Base-by-base conservation (phyloP, 2,113 vertebrate genomes). In the Zosterops lateralis region DNA sequence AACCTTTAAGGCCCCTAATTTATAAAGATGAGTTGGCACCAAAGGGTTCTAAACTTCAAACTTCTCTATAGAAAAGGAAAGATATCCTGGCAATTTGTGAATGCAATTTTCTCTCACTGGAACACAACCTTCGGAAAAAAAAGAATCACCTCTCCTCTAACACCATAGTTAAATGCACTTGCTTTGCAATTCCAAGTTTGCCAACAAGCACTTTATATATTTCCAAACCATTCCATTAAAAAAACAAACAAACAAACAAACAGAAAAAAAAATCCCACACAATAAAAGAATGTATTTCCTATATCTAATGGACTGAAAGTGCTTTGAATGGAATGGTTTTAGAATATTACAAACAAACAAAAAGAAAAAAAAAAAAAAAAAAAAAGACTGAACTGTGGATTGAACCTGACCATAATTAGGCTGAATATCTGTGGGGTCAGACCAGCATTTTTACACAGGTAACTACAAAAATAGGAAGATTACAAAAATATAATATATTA, bases 261-360 rank as follows among this genome's bases (percentile, higher is more conserved):
- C 31, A 50, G 14, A 80, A 65, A 19, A 58, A 71, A 90, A 91
- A 95, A 87, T 94, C 89, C 85, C 92, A 91, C 90, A 92, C 93
- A 97, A 94, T 64, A 90, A 86, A 97, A 97, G 95, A 97, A 96
- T 84, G 91, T 84, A 96, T 93, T 90, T 94, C 97, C 95, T 96
- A 97, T 90, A 95, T 97, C 97, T 97, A 96, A 97, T 97, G 97
- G 98, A 98, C 98, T 97, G 97, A 99, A 99, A 99, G 99, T 99
- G 99, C 98, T 98, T 98, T 98, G 98, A 98, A 98, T 98, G 98
- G 98, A 99, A 99, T 98, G 98, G 98, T 98, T 98, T 98, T 96
- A 97, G 97, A 98, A 98, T 82, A 95, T 84, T 64, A 94, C 78
- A 74, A 76, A 97, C 96, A 40, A 94, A 89, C 42, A 17, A 85